These are phyloP conservation scores for Barypeithes pellucidus DNA, from an alignment of 2,888 invertebrate species.

Conservation along the genomic window DNA sequence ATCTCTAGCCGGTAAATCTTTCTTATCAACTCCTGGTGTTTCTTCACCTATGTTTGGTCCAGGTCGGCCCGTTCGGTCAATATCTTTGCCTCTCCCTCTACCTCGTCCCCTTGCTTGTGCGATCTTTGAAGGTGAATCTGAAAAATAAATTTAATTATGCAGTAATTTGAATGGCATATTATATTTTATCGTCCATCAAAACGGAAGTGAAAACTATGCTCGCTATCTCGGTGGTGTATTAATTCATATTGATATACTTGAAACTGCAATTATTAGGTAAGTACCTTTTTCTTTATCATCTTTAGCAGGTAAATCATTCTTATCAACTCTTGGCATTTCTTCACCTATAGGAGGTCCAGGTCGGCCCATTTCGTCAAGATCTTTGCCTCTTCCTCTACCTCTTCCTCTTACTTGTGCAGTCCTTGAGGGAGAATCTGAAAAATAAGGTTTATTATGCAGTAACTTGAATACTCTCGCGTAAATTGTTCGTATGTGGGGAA, in stretches of 20 bases:
- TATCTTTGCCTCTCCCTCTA: neutral
- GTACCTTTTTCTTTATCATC: neutral
- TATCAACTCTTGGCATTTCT: neutral
- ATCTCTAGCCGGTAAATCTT: neutral
- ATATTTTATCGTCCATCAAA: too few species aligned
- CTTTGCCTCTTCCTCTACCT: too few species aligned
- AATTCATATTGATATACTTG: too few species aligned
- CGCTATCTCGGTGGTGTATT: too few species aligned
- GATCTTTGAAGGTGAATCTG: neutral
- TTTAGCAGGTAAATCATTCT: neutral
- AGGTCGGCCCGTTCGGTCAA: neutral
- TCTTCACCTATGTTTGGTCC: neutral
- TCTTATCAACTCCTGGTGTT: neutral
- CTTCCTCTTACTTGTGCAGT: constrained; percentile 27
- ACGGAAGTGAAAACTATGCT: too few species aligned
- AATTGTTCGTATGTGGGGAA: too few species aligned
- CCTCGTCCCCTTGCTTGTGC: constrained; percentile 26
- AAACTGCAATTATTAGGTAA: too few species aligned
- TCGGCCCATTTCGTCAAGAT: too few species aligned
- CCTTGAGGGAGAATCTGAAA: neutral
- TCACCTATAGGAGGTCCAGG: neutral
- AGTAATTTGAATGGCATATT: too few species aligned
- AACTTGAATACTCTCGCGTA: too few species aligned
- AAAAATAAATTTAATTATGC: neutral
- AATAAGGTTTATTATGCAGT: too few species aligned